Base-by-base conservation (phyloP, 2,888 invertebrate species). In the Scaeva pyrastri region DNA sequence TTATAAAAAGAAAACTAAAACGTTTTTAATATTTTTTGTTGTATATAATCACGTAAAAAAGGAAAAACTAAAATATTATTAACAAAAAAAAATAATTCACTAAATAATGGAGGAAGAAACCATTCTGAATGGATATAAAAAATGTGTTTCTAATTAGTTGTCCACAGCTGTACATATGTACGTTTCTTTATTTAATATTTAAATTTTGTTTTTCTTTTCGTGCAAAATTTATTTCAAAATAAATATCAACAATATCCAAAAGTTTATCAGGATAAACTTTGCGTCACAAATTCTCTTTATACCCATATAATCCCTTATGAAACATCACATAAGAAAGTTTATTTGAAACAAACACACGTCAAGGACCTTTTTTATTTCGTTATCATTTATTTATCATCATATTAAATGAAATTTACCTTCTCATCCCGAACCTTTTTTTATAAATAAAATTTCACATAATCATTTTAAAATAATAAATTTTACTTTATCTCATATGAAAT, bases 401-500 rank as follows among this genome's bases (percentile, higher is more conserved):
- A 48, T 50, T 11, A 21, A 19, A 11, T 11, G 19, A 21, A 19
- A 50, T 50, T 0, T 12, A 31, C 31, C 31, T 31, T 7, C 31
- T 31, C 31, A 31, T 31, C 14, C n/a, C 12, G 8, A 14, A 23
- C 52, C 39, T 8, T 39, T 39, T 14, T 23, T 2, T 52, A 14
- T 26, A 50, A 21, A 21, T 4, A 50, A 41, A 41, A 52, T 14
- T 19, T 60, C 39, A 39, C 41, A 64, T 23, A 62, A 43, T 26
- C 43, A 64, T 26, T 43, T 11, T 26, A 7, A 50, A 21, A 14
- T 52, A 52, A 12, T 0, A n/a, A 56, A 31, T 68, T 43, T 45
- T 58, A 48, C 56, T 71, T 52, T 71, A 71, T 76, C 50, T 68
- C 36, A 55, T 66, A 23, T 14, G 6, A 31, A 31, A 31, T 21